These are phyloP conservation scores for Lissonota sp. DNA, from an alignment of 2,888 invertebrate genomes.

Conservation along the genomic window DNA sequence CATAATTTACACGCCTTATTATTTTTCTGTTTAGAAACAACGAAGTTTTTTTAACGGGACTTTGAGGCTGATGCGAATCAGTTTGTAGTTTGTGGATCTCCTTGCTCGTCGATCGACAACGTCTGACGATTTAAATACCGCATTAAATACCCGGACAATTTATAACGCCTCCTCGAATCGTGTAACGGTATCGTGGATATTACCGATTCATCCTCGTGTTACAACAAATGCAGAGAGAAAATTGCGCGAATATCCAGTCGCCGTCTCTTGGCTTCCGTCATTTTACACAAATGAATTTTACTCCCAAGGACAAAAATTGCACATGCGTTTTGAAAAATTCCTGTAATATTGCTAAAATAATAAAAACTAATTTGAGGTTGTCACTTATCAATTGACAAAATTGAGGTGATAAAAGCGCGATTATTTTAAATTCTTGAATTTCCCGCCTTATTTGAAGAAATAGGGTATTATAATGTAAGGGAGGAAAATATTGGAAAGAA, in stretches of 20 bases:
- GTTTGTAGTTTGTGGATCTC: neutral
- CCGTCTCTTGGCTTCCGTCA: slow-evolving; percentile 19
- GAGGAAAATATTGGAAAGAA: neutral
- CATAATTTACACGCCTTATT: slow-evolving; percentile 47
- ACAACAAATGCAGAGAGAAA: slow-evolving; percentile 11
- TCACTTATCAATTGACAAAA: too few relatives aligned
- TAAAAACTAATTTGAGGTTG: too few relatives aligned
- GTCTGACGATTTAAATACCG: neutral
- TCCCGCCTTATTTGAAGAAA: too few relatives aligned
- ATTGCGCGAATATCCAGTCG: neutral
- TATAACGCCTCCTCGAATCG: neutral
- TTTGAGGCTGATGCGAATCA: neutral
- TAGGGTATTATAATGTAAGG: neutral
- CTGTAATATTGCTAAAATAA: neutral
- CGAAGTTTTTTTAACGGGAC: neutral
- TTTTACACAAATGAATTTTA: slow-evolving; percentile 32
- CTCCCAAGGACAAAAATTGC: neutral
- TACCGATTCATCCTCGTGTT: slow-evolving; percentile 10
- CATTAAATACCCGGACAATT: neutral
- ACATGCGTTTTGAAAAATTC: slow-evolving; percentile 9
- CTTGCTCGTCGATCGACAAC: neutral
- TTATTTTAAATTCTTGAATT: too few relatives aligned
- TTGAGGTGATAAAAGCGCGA: too few relatives aligned
- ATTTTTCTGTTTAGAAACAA: slow-evolving; percentile 5
- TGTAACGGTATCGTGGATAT: too few relatives aligned